phyloP scores from a whole-genome alignment of 2,797 vertebrate species.

The Glyptemys insculpta region DNA sequence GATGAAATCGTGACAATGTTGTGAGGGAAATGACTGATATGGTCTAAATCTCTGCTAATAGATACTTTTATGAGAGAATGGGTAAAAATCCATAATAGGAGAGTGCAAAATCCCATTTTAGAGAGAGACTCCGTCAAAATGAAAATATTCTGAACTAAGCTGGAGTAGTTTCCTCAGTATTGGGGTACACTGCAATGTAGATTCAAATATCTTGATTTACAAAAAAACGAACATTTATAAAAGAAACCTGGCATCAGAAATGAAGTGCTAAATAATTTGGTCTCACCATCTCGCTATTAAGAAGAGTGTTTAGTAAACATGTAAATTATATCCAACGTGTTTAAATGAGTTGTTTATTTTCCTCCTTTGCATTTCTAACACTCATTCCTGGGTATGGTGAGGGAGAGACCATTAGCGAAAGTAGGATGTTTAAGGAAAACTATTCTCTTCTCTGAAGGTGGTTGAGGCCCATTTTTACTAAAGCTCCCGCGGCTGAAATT shows the following conservation, averaged over 20 bases:
- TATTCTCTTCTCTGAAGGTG: rapidly evolving
- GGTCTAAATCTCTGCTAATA: neutral
- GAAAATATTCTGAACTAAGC: constrained; percentile 19
- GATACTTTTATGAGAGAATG: neutral
- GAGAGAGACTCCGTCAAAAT: constrained; percentile 6
- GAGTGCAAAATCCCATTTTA: neutral
- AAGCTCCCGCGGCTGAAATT: neutral
- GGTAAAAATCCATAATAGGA: neutral
- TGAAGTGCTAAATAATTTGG: neutral
- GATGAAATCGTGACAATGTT: neutral
- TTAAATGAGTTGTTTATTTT: neutral
- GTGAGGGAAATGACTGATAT: neutral
- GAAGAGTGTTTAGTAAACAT: neutral
- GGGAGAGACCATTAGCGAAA: neutral
- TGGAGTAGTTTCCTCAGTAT: neutral
- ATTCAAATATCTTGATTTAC: neutral
- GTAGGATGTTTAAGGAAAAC: neutral
- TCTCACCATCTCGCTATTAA: neutral
- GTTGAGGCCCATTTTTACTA: neutral
- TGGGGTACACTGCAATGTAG: neutral
- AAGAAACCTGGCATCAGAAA: neutral
- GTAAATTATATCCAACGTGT: neutral
- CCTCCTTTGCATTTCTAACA: neutral
- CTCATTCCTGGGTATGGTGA: neutral
- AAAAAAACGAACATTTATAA: neutral